A percentile compares a stretch with the other conserved stretches of the same genome.
Conservation (phyloP, 2,113 vertebrate species). For the Patagioenas fasciata region DNA sequence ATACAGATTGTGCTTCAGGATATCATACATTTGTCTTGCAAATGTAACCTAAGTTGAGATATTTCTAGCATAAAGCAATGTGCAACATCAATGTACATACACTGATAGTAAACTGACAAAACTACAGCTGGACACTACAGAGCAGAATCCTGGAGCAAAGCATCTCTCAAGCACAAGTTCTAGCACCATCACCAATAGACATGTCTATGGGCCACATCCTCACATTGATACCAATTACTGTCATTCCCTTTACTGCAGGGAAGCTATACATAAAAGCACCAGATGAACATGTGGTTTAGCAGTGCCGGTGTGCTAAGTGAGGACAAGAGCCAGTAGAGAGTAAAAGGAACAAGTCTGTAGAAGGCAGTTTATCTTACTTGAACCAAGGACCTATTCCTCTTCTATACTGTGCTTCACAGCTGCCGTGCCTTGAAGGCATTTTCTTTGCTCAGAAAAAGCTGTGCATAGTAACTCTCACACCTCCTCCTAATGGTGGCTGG, state of each 20-base stretch:
- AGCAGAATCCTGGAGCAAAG: background rate
- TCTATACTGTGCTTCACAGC: background rate
- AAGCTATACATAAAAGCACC: background rate
- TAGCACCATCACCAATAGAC: background rate
- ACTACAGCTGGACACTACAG: background rate
- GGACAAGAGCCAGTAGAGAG: background rate
- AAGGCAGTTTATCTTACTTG: background rate
- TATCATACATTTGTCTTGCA: background rate
- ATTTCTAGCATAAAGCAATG: background rate
- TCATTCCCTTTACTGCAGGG: background rate
- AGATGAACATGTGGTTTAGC: background rate
- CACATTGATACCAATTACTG: fast-evolving
- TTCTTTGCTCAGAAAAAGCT: background rate
- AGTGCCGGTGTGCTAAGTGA: background rate
- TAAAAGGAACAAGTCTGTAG: background rate
- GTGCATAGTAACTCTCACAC: background rate
- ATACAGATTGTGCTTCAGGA: background rate
- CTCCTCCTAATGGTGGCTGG: background rate
- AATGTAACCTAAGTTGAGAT: background rate
- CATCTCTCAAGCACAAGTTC: background rate
- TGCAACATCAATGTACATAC: background rate
- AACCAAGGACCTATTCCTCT: background rate
- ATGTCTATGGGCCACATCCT: background rate
- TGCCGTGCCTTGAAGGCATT: background rate
- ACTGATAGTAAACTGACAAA: background rate